Base-by-base conservation (phyloP, 2,113 vertebrate species). In the Atrichornis clamosus region DNA sequence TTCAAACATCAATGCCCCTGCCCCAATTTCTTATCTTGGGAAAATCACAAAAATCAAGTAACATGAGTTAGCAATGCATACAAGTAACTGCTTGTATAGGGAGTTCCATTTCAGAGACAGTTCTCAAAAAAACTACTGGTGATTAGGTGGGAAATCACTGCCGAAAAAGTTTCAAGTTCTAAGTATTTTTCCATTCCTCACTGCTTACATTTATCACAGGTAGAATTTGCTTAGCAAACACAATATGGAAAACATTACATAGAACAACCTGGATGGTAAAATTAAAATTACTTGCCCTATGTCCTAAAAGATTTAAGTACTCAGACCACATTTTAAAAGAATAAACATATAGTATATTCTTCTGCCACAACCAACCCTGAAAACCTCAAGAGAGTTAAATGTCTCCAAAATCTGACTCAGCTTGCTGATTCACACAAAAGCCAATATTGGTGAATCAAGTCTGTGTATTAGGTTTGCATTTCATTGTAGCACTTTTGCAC, bases 41-140 rank as follows among this genome's bases (percentile, higher is more conserved):
- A 94, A 82, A 82, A 94, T 65, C 93, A 83, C 49, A 91, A 80
- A 89, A 93, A 89, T 56, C 39, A 49, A 76, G 65, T 62, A 93
- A 84, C 14, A 0, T 33, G 42, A 63, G 60, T 68, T 59, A 56
- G 50, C 39, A 85, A 82, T 28, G 5, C 37, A 33, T 69, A 4
- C 13, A 46, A 82, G 67, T 69, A 24, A 64, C 46, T 80, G 32
- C 21, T n/a, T 86, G 4, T 17, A 41, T 42, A 67, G 35, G 60
- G 30, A 73, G 28, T 27, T 72, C 15, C 37, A 69, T 92, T 91
- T 60, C 53, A 67, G 72, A 74, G 52, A 50, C 20, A 28, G 26
- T 74, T 85, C 63, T 83, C 4, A 4, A 76, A 80, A 79, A 82
- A 73, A 4, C 10, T 55, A 44, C 52, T 17, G 8, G 41, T 72